A percentile compares a stretch with the other conserved stretches of the same genome.
Evolutionary conservation across 37 sponge, comb jelly and placozoan species (phyloP).

Genomic region (Ephydatia muelleri): DNA sequence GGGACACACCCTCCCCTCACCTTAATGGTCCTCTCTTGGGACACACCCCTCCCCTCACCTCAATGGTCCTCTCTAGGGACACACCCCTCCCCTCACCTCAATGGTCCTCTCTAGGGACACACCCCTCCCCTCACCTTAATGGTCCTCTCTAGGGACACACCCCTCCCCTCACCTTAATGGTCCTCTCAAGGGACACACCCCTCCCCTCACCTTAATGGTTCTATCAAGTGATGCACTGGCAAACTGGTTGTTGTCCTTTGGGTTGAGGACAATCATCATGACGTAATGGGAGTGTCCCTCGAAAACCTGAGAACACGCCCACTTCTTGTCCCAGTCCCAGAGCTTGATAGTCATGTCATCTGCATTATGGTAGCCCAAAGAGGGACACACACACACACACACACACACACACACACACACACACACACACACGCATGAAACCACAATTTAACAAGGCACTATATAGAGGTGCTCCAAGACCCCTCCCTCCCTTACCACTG

Average conservation of each 20-base stretch:
- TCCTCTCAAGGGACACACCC: background rate
- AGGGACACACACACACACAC: constrained; percentile 4
- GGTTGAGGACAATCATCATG: constrained; percentile 98
- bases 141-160: too few species aligned
- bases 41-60: too few species aligned
- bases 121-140: too few species aligned
- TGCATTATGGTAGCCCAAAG: background rate
- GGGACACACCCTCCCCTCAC: too few species aligned
- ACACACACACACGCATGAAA: background rate
- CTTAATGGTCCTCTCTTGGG: too few species aligned
- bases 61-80: too few species aligned
- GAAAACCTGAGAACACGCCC: constrained; percentile 90
- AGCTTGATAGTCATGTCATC: constrained; percentile 97
- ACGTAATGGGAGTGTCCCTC: constrained; percentile 99
- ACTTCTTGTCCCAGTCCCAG: constrained; percentile 99
- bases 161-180: too few species aligned
- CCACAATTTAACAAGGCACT: background rate
- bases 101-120: too few species aligned
- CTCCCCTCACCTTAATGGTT: constrained; percentile 77
- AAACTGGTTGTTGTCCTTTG: constrained; percentile 99
- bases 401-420: constrained; percentile 7
- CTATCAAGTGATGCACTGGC: constrained; percentile 94
- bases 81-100: too few species aligned
- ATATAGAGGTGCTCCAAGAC: background rate
- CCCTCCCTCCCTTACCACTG: constrained; percentile 68